phyloP scores from a whole-genome alignment of 2,888 invertebrate genomes.

The Noctuana brunneofusca region DNA sequence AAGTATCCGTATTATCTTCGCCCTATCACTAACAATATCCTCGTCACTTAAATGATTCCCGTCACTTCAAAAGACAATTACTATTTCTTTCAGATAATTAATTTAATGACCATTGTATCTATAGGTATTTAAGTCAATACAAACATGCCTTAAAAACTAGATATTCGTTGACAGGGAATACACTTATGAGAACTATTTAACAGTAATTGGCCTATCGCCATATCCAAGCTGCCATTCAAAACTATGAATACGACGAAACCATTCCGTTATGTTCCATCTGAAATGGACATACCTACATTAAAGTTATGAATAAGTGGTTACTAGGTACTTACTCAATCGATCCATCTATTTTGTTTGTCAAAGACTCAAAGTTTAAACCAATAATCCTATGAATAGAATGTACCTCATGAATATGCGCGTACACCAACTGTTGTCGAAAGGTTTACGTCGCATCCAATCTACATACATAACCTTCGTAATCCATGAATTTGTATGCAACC shows the following conservation, averaged over 20 bases:
- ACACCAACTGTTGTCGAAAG: conserved; percentile 30
- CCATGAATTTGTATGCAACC: conserved; percentile 33
- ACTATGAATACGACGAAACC: not conserved
- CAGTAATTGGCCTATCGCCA: no score
- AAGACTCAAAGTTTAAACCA: not conserved
- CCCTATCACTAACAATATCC: no score
- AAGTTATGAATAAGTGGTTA: not conserved
- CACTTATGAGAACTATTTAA: no score
- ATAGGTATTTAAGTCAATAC: no score
- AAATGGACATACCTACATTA: not conserved
- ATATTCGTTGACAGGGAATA: no score
- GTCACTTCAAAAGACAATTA: no score
- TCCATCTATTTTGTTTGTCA: not conserved
- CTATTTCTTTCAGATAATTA: no score
- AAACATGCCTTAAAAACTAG: no score
- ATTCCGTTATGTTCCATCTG: not conserved
- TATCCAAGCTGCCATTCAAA: not conserved
- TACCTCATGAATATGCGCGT: conserved; percentile 20
- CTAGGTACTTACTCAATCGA: not conserved
- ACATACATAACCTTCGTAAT: conserved; percentile 28
- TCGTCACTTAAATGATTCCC: no score
- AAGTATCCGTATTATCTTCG: no score
- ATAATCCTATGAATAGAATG: conserved; percentile 19
- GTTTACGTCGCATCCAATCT: conserved; percentile 26
- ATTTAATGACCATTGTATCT: no score